These are phyloP conservation scores for Phrynocephalus versicolor DNA, from an alignment of 2,113 vertebrate genomes.

Conservation along the genomic window DNA sequence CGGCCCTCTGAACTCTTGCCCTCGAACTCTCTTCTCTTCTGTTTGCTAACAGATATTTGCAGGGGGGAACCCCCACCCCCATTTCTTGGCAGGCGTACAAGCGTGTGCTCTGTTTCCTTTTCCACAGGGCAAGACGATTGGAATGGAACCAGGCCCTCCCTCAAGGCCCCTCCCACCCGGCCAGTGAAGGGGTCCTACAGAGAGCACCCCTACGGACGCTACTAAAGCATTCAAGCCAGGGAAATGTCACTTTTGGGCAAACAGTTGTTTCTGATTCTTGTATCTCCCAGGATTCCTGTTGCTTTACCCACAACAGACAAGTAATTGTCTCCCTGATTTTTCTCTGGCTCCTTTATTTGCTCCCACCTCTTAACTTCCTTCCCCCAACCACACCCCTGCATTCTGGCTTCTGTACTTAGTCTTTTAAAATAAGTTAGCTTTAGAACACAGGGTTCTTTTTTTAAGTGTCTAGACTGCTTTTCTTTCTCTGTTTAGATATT, in stretches of 20 bases:
- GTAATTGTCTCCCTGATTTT: conserved; percentile 92
- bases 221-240: conserved; percentile 79
- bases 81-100: rapidly evolving
- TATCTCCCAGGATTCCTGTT: conserved; percentile 89
- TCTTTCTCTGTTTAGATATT: conserved; percentile 80
- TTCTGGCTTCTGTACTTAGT: conserved; percentile 83
- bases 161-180: conserved; percentile 84
- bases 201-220: conserved; percentile 93
- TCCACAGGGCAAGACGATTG: conserved; percentile 90
- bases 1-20: no score
- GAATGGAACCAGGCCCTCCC: conserved; percentile 84
- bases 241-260: conserved; percentile 77
- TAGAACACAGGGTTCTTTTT: conserved; percentile 74
- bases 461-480: conserved; percentile 76
- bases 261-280: conserved; percentile 87
- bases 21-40: no score
- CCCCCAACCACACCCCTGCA: conserved; percentile 62
- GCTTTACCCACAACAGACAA: conserved; percentile 91
- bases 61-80: no score
- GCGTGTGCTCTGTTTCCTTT: conserved; percentile 11
- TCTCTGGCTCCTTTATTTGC: conserved; percentile 81
- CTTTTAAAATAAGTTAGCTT: conserved; percentile 77
- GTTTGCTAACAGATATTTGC: no score
- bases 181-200: conserved; percentile 88
- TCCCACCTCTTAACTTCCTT: conserved; percentile 78